Evolutionary conservation across 1,140 invertebrate genomes (phyloP), one percentile per base, ranked within the genome.

Genomic region (Pseudachorutes palmiensis): DNA sequence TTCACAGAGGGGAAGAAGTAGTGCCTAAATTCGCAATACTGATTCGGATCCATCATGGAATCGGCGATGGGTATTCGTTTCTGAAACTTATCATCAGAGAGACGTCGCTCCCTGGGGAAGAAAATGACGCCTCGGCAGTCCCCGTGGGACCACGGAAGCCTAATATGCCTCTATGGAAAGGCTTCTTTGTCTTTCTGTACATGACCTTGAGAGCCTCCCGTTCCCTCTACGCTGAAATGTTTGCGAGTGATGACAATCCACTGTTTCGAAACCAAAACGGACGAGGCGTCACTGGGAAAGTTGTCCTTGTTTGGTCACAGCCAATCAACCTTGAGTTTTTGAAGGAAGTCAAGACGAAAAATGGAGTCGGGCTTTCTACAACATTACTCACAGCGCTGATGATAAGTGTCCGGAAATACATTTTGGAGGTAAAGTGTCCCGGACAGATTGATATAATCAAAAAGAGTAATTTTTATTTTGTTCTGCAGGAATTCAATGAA

Each of bases 51-150:
- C 61, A 64, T 62, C 71, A 73, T 69, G 71, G 66, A 24, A 66
- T 73, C 12, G 71, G 71, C 9, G 71, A 73, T 59, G 71, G 71
- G 16, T 73, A 65, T 57, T 73, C 71, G 14, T 55, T 73, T 2
- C 62, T 73, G 63, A 73, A 73, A 64, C 41, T 73, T 0, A 70
- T 73, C 2, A 48, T 73, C 41, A 36, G 60, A 57, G 71, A 70
- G 22, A 70, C 51, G 51, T 5, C 12, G 3, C 51, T 70, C 64
- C 64, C 69, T 16, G 67, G 69, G 1, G 67, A 68, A 45, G n/a
- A 32, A 2, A 65, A 66, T 28, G 28, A 32, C 0, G 29, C 33
- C 22, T 63, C 51, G 31, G 66, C 71, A 9, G 29, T 62, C 0
- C 32, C 55, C 12, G 69, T 66, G 29, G 0, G 30, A 36, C 60